Percentiles rank a stretch among this genome's conserved stretches.
Evolutionary conservation across 2,113 vertebrate species (phyloP).

Genomic region (Circaetus gallicus): DNA sequence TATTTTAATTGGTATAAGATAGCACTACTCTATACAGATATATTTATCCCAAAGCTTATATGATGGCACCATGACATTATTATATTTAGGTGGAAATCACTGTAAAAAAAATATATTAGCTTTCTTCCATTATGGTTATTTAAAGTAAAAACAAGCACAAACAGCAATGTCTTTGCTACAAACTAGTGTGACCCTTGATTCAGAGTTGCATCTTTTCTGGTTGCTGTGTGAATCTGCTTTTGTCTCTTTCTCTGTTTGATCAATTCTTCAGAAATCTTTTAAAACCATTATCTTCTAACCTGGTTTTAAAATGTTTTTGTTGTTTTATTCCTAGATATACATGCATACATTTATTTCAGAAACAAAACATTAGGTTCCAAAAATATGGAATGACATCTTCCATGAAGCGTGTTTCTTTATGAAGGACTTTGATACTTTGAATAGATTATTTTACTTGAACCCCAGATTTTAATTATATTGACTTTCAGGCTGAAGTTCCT

Average conservation of each 20-base stretch:
- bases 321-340: not conserved
- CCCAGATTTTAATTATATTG: not conserved
- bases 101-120: not conserved
- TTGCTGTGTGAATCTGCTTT: not conserved
- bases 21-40: not conserved
- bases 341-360: not conserved
- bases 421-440: not conserved
- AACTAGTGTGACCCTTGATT: not conserved
- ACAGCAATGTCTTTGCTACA: not conserved
- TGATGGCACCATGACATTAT: not conserved
- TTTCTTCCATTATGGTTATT: not conserved
- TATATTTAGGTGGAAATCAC: not conserved
- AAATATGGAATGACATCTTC: not conserved
- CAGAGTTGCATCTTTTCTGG: not conserved
- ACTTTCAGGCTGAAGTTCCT: not conserved
- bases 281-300: not conserved
- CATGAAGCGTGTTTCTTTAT: not conserved
- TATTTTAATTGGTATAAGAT: not conserved
- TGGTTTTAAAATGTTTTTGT: not conserved
- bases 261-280: not conserved
- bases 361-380: not conserved
- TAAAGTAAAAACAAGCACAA: not conserved
- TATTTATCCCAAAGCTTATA: not conserved
- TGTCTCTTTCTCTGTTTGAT: not conserved
- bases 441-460: not conserved